A percentile compares a stretch with the other conserved stretches of the same genome.
These are phyloP conservation scores for Pogonophryne albipinna DNA, from an alignment of 2,797 vertebrate genomes.

Conservation along the genomic window DNA sequence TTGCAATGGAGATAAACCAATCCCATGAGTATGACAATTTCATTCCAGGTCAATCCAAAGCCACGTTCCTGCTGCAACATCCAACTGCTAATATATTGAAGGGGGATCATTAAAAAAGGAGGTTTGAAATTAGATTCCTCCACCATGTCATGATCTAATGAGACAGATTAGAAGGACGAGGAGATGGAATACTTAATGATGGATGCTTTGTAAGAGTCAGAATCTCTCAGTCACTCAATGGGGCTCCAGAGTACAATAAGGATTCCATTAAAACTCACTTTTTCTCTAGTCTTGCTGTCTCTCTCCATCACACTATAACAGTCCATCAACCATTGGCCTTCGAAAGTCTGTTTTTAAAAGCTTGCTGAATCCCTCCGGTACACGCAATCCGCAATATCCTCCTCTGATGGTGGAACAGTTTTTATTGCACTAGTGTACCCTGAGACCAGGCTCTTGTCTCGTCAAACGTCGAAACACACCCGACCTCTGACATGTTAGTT, in stretches of 20 bases:
- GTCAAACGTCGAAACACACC: background rate
- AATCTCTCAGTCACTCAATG: constrained; percentile 55
- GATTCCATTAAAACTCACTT: constrained; percentile 65
- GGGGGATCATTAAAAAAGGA: constrained; percentile 33
- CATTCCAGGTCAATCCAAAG: constrained; percentile 40
- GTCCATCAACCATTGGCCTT: constrained; percentile 37
- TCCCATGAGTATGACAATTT: constrained; percentile 19
- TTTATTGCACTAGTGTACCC: background rate
- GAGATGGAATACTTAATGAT: constrained; percentile 36
- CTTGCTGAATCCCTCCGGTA: constrained; percentile 43
- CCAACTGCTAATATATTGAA: constrained; percentile 35
- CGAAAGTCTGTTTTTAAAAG: constrained; percentile 56
- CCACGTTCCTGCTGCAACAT: constrained; percentile 3
- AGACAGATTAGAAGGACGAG: constrained; percentile 20
- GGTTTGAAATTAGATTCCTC: constrained; percentile 39
- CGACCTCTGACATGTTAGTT: constrained; percentile 20
- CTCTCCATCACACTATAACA: constrained; percentile 36
- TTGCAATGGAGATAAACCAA: constrained; percentile 23
- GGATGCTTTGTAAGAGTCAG: constrained; percentile 30
- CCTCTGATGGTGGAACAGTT: background rate
- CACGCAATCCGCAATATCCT: constrained; percentile 34
- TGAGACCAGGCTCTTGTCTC: background rate
- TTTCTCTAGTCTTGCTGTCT: constrained; percentile 25
- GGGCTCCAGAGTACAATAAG: constrained; percentile 63
- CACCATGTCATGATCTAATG: constrained; percentile 36